Percentiles rank a stretch among this genome's conserved stretches.
Conservation (phyloP, 2,888 invertebrate species). For the Aquatica leii region DNA sequence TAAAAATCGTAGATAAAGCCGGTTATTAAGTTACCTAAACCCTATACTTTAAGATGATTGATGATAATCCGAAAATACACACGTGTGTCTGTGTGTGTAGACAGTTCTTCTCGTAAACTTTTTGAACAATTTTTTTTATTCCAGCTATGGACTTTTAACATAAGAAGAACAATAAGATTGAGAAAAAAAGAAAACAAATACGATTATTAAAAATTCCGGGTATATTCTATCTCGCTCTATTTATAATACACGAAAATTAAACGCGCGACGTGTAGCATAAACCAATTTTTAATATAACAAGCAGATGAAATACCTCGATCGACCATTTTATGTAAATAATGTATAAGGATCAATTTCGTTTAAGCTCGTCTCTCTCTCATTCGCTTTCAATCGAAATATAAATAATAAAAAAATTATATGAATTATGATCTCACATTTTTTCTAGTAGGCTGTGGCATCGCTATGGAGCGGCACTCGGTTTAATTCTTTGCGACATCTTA, state of each 20-base stretch:
- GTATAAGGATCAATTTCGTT: conserved; percentile 22
- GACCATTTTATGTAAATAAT: neutral
- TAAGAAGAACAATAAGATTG: no score
- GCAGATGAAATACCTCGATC: conserved; percentile 9
- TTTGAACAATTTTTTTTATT: conserved; percentile 25
- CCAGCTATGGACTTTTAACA: no score
- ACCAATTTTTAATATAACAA: conserved; percentile 45
- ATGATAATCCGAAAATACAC: conserved; percentile 18
- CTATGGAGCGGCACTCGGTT: conserved; percentile 33
- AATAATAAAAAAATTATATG: conserved; percentile 47
- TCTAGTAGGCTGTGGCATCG: conserved; percentile 30
- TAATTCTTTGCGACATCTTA: neutral
- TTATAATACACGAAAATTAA: no score
- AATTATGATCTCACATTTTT: conserved; percentile 48
- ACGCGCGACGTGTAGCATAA: conserved; percentile 18
- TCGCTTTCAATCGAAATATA: conserved; percentile 43
- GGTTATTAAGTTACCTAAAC: conserved; percentile 19
- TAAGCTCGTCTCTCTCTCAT: neutral
- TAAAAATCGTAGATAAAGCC: conserved; percentile 18
- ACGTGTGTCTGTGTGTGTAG: conserved; percentile 5
- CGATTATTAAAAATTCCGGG: no score
- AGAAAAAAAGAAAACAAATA: no score
- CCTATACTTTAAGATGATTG: conserved; percentile 22
- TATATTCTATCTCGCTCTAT: no score
- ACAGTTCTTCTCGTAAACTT: no score